Conservation (phyloP, 64 coral and sea anemone species). For the Porites australiensis region DNA sequence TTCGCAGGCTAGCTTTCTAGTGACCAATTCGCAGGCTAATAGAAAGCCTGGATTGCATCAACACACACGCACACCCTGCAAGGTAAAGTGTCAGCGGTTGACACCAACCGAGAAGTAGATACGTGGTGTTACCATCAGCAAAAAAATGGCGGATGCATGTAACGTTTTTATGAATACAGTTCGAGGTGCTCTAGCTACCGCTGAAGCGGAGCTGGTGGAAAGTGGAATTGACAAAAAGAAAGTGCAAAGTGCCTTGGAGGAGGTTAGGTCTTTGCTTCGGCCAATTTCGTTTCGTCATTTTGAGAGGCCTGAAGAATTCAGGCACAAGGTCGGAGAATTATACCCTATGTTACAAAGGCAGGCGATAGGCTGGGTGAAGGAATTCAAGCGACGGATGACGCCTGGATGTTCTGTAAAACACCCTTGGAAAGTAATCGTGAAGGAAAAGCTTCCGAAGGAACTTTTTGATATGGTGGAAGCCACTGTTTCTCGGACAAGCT, state of each 20-base stretch:
- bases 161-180: too few relatives aligned
- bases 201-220: not conserved
- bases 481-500: slow-evolving; percentile 7
- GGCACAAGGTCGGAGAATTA: slow-evolving; percentile 3
- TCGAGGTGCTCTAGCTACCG: not conserved
- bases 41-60: too few relatives aligned
- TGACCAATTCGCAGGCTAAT: too few relatives aligned
- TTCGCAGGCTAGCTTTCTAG: too few relatives aligned
- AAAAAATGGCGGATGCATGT: too few relatives aligned
- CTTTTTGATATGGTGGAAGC: slow-evolving; percentile 27
- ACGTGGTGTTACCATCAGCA: too few relatives aligned
- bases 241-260: not conserved
- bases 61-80: too few relatives aligned
- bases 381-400: slow-evolving; percentile 21
- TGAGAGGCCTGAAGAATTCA: not conserved
- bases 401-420: slow-evolving; percentile 34
- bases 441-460: slow-evolving; percentile 7
- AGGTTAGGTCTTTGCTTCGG: not conserved
- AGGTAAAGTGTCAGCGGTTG: too few relatives aligned
- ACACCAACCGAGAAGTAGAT: too few relatives aligned
- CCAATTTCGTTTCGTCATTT: slow-evolving; percentile 7
- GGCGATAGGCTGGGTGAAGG: slow-evolving; percentile 25
- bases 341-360: slow-evolving; percentile 26
- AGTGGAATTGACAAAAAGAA: too few relatives aligned
- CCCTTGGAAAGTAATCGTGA: slow-evolving; percentile 10